Conservation (phyloP, 1,140 invertebrate genomes). For the Parapsyche elsis region DNA sequence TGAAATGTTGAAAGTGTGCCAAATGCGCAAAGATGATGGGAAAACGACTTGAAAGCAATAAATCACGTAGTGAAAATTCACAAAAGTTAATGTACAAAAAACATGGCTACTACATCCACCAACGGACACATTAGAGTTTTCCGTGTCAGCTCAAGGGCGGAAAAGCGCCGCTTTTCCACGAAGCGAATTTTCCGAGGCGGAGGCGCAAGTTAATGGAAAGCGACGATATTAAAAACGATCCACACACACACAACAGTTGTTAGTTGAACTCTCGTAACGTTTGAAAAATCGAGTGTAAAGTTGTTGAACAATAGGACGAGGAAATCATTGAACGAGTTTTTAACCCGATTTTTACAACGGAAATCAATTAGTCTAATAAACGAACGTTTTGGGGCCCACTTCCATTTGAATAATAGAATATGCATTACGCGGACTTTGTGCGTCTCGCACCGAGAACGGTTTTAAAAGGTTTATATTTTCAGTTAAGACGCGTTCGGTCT, state of each 20-base stretch:
- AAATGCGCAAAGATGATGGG: not conserved
- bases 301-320: too few species aligned
- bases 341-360: too few species aligned
- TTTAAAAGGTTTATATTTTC: conserved; percentile 12
- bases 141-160: not conserved
- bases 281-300: too few species aligned
- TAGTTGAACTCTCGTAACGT: not conserved
- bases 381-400: too few species aligned
- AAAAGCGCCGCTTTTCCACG: not conserved
- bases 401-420: too few species aligned
- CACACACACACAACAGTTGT: not conserved
- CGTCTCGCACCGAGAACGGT: too few species aligned
- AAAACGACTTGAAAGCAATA: conserved; percentile 1
- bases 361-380: too few species aligned
- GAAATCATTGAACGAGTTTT: too few species aligned
- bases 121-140: conserved; percentile 29
- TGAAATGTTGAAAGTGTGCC: too few species aligned
- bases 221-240: conserved; percentile 17
- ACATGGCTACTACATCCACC: conserved; percentile 4
- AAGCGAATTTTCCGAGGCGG: conserved; percentile 5
- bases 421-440: too few species aligned
- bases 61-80: conserved; percentile 25
- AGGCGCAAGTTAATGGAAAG: conserved; percentile 10
- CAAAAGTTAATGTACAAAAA: conserved; percentile 36
- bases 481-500: not conserved